Conservation (phyloP, 2,797 vertebrate genomes). For the Avahi laniger region DNA sequence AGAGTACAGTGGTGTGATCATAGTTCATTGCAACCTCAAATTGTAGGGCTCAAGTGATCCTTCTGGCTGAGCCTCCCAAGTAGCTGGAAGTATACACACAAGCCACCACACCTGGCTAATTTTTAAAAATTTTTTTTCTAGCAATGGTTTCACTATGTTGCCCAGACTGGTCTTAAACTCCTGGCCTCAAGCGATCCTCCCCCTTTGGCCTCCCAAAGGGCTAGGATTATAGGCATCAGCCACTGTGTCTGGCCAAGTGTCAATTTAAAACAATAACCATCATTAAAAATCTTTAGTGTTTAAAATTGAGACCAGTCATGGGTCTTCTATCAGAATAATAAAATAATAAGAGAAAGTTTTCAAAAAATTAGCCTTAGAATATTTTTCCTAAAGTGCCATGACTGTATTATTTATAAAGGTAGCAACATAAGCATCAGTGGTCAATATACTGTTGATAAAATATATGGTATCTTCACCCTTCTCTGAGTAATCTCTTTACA, state of each 20-base stretch:
- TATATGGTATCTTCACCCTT: background rate
- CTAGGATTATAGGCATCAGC: background rate
- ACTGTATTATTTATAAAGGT: background rate
- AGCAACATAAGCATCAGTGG: no score
- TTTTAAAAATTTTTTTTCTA: background rate
- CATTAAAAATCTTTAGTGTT: background rate
- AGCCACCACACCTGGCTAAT: background rate
- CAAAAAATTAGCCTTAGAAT: background rate
- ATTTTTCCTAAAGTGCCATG: background rate
- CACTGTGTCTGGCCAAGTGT: conserved; percentile 49
- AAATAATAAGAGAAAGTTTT: background rate
- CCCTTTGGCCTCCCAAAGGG: background rate
- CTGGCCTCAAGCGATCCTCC: background rate
- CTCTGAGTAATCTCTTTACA: background rate
- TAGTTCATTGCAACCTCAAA: background rate
- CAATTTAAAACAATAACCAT: background rate
- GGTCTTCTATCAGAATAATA: background rate
- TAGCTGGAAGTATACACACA: background rate
- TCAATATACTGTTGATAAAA: background rate
- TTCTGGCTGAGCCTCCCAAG: background rate
- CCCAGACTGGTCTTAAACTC: background rate
- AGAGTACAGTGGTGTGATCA: background rate
- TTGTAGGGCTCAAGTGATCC: background rate
- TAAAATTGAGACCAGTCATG: background rate
- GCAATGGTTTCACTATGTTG: background rate